A percentile compares a stretch with the other conserved stretches of the same genome.
Evolutionary conservation across 2,888 invertebrate genomes (phyloP).

Genomic region (Cyclophora punctaria): DNA sequence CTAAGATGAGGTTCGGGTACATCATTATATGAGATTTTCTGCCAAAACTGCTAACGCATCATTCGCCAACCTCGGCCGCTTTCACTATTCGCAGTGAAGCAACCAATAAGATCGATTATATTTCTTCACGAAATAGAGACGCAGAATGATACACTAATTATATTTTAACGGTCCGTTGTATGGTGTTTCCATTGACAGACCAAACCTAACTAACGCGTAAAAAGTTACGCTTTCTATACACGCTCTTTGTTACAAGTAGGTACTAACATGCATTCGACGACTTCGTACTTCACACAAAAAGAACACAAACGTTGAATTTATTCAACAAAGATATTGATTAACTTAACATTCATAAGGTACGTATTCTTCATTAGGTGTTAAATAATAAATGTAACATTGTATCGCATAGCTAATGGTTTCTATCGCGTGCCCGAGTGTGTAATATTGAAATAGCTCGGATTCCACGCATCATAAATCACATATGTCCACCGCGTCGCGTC

Average conservation of each 20-base stretch:
- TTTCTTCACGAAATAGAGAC: too few relatives aligned
- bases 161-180: not conserved
- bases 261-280: conserved; percentile 5
- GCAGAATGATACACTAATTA: too few relatives aligned
- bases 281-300: conserved; percentile 24
- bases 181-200: conserved; percentile 13
- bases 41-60: too few relatives aligned
- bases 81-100: too few relatives aligned
- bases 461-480: conserved; percentile 18
- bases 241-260: conserved; percentile 29
- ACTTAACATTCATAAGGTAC: too few relatives aligned
- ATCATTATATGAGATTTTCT: too few relatives aligned
- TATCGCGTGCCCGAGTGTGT: not conserved
- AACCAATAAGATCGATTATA: too few relatives aligned
- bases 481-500: conserved; percentile 6
- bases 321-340: conserved; percentile 5
- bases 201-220: conserved; percentile 9
- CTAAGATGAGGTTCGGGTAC: too few relatives aligned
- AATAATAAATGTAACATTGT: too few relatives aligned
- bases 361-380: too few relatives aligned
- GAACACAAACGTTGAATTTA: conserved; percentile 22
- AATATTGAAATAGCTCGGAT: conserved; percentile 10
- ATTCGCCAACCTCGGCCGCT: too few relatives aligned
- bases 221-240: conserved; percentile 46
- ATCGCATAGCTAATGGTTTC: too few relatives aligned